Conservation (phyloP, 2,113 vertebrate species). For the Argyrosomus japonicus region DNA sequence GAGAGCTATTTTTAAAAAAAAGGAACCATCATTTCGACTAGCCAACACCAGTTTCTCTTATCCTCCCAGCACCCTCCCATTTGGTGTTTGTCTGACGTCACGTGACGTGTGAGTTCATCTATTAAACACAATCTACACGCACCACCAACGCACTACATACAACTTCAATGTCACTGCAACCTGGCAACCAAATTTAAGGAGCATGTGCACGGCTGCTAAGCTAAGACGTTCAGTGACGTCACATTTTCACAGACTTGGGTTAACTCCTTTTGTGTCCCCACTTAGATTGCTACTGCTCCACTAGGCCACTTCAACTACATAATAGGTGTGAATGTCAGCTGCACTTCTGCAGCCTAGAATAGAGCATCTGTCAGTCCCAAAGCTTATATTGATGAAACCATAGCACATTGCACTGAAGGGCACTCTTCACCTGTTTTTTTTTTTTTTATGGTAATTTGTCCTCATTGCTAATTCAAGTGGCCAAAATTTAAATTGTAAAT, state of each 20-base stretch:
- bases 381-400: neutral
- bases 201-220: neutral
- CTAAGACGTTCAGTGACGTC: neutral
- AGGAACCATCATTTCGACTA: neutral
- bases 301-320: neutral
- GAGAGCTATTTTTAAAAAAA: neutral
- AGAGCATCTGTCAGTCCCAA: neutral
- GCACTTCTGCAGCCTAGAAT: neutral
- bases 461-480: neutral
- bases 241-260: neutral
- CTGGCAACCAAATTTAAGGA: too few relatives aligned
- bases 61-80: too few relatives aligned
- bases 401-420: neutral
- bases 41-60: too few relatives aligned
- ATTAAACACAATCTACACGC: too few relatives aligned
- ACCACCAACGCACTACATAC: too few relatives aligned
- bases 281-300: neutral
- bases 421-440: constrained; percentile 10
- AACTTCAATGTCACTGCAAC: too few relatives aligned
- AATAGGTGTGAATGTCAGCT: neutral
- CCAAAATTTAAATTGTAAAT: constrained; percentile 27
- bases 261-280: neutral
- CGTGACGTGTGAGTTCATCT: too few relatives aligned
- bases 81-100: too few relatives aligned
- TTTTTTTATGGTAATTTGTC: constrained; percentile 19